Conservation (phyloP, 2,888 invertebrate species). For the Andrena bicolor region DNA sequence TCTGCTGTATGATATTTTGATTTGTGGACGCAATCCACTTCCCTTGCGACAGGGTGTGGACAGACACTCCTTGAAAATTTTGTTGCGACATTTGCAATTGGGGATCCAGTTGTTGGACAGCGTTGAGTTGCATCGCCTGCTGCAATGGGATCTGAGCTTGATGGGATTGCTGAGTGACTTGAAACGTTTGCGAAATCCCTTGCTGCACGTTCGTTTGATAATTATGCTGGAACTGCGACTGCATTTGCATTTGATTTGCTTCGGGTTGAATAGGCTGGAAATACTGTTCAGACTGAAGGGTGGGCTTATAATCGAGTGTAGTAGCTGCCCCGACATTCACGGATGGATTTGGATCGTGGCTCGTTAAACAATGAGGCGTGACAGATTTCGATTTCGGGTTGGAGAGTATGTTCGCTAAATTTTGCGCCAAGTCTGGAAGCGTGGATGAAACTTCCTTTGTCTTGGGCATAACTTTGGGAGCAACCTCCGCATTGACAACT, state of each 20-base stretch:
- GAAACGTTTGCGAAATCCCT: conserved; percentile 70
- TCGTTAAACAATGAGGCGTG: conserved; percentile 75
- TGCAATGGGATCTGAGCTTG: conserved; percentile 62
- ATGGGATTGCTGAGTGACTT: conserved; percentile 62
- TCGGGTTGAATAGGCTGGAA: conserved; percentile 83
- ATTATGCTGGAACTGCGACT: conserved; percentile 70
- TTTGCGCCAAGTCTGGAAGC: conserved; percentile 83
- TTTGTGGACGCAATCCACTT: conserved; percentile 63
- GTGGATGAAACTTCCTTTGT: conserved; percentile 83
- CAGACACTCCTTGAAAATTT: conserved; percentile 56
- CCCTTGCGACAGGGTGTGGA: conserved; percentile 61
- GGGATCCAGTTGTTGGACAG: conserved; percentile 60
- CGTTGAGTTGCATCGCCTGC: conserved; percentile 60
- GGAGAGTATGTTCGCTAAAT: conserved; percentile 83
- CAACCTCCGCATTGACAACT: conserved; percentile 50
- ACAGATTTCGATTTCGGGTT: conserved; percentile 82
- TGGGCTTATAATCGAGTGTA: conserved; percentile 62
- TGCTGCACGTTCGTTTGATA: conserved; percentile 67
- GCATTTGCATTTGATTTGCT: conserved; percentile 70
- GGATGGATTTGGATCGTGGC: conserved; percentile 70
- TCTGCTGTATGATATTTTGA: conserved; percentile 69
- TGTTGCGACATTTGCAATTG: conserved; percentile 65
- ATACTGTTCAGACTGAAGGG: conserved; percentile 80
- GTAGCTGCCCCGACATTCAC: conserved; percentile 51
- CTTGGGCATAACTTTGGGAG: conserved; percentile 74